phyloP scores from a whole-genome alignment of 2,113 vertebrate species.

The Chauna torquata region DNA sequence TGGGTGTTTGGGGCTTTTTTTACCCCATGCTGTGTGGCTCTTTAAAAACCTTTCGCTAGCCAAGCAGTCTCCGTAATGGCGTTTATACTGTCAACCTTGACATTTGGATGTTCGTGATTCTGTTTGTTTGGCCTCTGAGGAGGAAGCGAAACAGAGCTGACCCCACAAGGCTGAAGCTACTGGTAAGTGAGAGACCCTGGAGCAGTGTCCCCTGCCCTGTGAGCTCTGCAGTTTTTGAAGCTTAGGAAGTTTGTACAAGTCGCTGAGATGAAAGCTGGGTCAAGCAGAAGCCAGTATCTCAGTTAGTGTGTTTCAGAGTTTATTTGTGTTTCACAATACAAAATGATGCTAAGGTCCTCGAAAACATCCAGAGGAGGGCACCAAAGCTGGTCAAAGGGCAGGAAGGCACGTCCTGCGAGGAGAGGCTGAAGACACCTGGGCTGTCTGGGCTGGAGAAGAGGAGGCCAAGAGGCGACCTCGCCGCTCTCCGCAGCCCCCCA shows the following conservation, averaged over 20 bases:
- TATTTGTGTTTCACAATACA: neutral
- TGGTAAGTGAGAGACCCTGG: neutral
- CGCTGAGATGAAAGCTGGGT: neutral
- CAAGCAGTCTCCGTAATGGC: neutral
- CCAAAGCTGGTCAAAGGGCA: too few relatives aligned
- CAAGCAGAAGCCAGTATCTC: neutral
- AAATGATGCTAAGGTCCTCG: neutral
- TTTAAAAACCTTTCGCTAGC: neutral
- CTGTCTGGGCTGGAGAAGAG: too few relatives aligned
- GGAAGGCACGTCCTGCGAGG: too few relatives aligned
- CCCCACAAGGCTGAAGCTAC: neutral
- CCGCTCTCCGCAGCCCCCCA: too few relatives aligned
- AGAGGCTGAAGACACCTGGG: too few relatives aligned
- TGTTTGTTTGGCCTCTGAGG: neutral
- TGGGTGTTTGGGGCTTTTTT: neutral
- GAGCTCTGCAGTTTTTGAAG: neutral
- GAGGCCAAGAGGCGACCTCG: too few relatives aligned
- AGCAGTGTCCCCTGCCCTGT: too few relatives aligned
- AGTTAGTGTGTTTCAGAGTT: neutral
- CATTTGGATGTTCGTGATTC: neutral
- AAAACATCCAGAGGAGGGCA: neutral
- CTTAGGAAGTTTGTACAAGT: neutral
- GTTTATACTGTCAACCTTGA: neutral
- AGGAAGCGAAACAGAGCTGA: neutral
- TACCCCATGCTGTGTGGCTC: neutral